Evolutionary conservation across 1,140 invertebrate species (phyloP).

Genomic region (Babylonia areolata): DNA sequence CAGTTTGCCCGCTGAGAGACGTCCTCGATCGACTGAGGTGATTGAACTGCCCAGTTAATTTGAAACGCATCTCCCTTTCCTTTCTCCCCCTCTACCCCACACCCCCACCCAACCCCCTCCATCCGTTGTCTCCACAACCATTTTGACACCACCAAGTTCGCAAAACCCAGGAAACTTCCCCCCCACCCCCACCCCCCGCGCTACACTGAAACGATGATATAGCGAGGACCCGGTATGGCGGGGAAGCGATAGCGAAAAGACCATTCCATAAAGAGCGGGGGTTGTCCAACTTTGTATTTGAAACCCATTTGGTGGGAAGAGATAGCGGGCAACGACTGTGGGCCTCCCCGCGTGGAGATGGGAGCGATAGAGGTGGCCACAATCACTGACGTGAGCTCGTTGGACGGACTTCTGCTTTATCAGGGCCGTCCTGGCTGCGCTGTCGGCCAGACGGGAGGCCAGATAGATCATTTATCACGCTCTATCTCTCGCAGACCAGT

Average conservation of each 20-base stretch:
- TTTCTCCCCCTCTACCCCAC: background rate
- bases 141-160: background rate
- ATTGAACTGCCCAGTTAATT: conserved; percentile 5
- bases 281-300: conserved; percentile 61
- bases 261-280: conserved; percentile 37
- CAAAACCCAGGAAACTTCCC: background rate
- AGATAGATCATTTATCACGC: conserved; percentile 56
- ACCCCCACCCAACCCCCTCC: background rate
- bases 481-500: conserved; percentile 50
- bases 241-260: conserved; percentile 29
- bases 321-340: conserved; percentile 50
- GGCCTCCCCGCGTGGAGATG: conserved; percentile 22
- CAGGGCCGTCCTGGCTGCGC: background rate
- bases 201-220: background rate
- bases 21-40: background rate
- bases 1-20: background rate
- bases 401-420: conserved; percentile 25
- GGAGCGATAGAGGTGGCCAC: conserved; percentile 32
- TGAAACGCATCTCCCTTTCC: background rate
- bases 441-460: conserved; percentile 47
- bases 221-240: conserved; percentile 3
- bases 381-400: conserved; percentile 36
- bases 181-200: background rate
- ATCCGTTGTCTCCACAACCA: background rate
- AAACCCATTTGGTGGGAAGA: conserved; percentile 58